phyloP scores from a whole-genome alignment of 2,113 vertebrate genomes.

The Cololabis saira region DNA sequence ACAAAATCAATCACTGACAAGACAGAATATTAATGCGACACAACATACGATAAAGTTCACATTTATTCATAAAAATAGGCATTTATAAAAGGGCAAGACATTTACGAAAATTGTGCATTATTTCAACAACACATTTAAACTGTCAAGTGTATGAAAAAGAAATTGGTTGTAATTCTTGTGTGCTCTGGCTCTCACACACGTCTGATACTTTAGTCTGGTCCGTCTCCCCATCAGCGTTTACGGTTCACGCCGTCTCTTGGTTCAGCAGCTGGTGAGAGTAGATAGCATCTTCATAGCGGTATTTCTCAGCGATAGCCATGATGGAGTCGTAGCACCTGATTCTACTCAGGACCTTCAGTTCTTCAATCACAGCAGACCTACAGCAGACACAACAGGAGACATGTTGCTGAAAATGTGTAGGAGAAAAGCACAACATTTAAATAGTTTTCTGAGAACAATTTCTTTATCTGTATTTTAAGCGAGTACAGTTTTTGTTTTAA shows the following conservation, averaged over 20 bases:
- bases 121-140: too few species aligned
- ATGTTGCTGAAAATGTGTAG: background rate
- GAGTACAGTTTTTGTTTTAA: too few species aligned
- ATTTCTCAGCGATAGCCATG: conserved; percentile 82
- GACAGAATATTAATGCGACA: too few species aligned
- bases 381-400: background rate
- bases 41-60: conserved; percentile 11
- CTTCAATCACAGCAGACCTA: conserved; percentile 84
- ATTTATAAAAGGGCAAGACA: conserved; percentile 21
- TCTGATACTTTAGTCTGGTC: background rate
- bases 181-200: background rate
- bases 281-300: conserved; percentile 82
- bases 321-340: conserved; percentile 85
- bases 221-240: background rate
- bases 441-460: background rate
- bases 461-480: too few species aligned
- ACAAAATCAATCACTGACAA: background rate
- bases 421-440: background rate
- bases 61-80: conserved; percentile 66
- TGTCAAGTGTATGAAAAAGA: background rate
- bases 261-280: conserved; percentile 73
- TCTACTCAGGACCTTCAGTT: conserved; percentile 84
- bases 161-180: too few species aligned
- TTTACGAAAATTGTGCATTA: background rate
- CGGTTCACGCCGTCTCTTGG: conserved; percentile 47